Base-by-base conservation (phyloP, 2,113 vertebrate species). In the Syngnathoides biaculeatus region DNA sequence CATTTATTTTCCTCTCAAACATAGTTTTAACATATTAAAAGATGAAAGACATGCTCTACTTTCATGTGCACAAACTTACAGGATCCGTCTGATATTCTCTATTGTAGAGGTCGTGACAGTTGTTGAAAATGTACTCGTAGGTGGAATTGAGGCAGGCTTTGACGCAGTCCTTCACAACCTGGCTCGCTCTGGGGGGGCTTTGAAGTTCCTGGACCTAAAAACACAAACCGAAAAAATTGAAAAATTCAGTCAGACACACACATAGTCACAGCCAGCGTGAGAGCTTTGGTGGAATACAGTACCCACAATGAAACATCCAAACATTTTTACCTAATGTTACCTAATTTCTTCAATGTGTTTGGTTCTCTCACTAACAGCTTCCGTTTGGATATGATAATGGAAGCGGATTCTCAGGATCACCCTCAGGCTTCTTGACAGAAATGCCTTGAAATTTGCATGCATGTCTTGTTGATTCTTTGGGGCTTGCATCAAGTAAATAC, bases 111-210 rank as follows among this genome's bases (percentile, higher is more conserved):
- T 98, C 96, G 0, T 98, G 96, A 52, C 96, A 98, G 91, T 98
- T 98, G 85, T 98, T 98, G 88, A 98, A 98, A 84, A 98, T 98
- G 87, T 98, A 98, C 80, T 98, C 96, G 0, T 98, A 98, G 43
- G 96, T 98, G 71, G 96, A 98, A 89, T 97, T 98, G 67, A 98
- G 95, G 78, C 96, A 98, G 30, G 96, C 96, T 79, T 98, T 98
- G 60, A 98, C 96, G 0, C 96, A 98, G 74, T 98, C 96, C 87
- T 96, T 98, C 71, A 98, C 96, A 82, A 98, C 96, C 85, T 98
- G 96, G 87, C 96, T 98, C 42, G 96, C 96, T 53, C 96, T 90
- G 0, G 96, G 96, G 0, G 96, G 96, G 82, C 95, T 96, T 90
- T 98, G 96, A 68, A 98, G 91, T 84, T 98, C 96, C 87, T 98